Percentiles rank a stretch among this genome's conserved stretches.
Evolutionary conservation across 2,797 vertebrate species (phyloP).

Genomic region (Hoplostethus atlanticus): DNA sequence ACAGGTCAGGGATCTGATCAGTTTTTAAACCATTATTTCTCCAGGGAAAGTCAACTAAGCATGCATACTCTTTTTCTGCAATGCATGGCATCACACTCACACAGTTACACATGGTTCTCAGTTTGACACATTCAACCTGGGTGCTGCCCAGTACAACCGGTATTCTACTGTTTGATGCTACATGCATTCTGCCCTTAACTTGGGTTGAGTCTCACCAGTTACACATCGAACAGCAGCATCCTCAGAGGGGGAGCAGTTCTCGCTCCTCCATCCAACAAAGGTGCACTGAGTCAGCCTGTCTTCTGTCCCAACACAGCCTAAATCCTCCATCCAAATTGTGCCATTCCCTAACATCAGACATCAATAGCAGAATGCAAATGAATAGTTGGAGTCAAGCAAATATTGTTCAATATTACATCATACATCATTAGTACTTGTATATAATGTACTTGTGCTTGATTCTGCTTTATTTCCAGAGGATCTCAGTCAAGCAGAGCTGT

Average conservation of each 20-base stretch:
- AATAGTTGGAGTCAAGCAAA: not conserved
- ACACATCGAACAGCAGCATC: conserved; percentile 57
- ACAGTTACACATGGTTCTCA: too few relatives aligned
- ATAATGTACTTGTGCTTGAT: too few relatives aligned
- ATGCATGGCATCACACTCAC: too few relatives aligned
- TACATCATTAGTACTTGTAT: not conserved
- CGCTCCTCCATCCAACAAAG: conserved; percentile 34
- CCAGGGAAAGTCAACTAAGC: too few relatives aligned
- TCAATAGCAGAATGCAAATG: not conserved
- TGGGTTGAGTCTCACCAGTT: conserved; percentile 41
- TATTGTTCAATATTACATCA: not conserved
- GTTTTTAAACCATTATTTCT: too few relatives aligned
- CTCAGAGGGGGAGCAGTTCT: conserved; percentile 44
- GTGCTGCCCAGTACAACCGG: too few relatives aligned
- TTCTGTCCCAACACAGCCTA: conserved; percentile 36
- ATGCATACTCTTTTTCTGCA: too few relatives aligned
- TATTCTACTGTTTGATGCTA: too few relatives aligned
- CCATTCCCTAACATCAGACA: conserved; percentile 39
- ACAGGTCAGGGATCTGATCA: too few relatives aligned
- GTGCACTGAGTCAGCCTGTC: conserved; percentile 22
- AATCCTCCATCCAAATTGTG: conserved; percentile 54
- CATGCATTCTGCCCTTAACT: too few relatives aligned
- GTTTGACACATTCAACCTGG: too few relatives aligned
- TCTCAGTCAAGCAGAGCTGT: not conserved
- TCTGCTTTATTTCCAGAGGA: too few relatives aligned